A percentile compares a stretch with the other conserved stretches of the same genome.
Conservation (phyloP, 2,888 invertebrate genomes). For the Nomada goodeniana region DNA sequence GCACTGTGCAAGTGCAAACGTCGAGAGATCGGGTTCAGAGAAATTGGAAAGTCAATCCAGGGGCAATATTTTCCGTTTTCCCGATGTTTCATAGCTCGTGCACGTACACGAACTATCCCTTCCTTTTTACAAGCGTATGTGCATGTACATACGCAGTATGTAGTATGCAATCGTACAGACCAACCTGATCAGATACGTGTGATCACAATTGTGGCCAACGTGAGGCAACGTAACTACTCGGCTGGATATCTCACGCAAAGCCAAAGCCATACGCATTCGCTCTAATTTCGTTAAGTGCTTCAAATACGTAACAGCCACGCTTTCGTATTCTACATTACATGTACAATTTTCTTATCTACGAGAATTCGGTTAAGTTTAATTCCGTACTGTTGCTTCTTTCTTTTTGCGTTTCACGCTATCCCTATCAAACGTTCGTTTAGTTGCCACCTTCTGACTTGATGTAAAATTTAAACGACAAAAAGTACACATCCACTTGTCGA, state of each 20-base stretch:
- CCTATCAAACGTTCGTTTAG: no score
- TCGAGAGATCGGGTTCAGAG: neutral
- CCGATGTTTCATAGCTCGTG: neutral
- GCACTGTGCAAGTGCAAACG: neutral
- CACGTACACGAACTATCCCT: neutral
- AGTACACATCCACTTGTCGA: no score
- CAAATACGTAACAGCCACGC: constrained; percentile 52
- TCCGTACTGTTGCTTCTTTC: neutral
- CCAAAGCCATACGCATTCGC: constrained; percentile 43
- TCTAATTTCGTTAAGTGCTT: constrained; percentile 63
- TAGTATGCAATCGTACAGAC: constrained; percentile 25
- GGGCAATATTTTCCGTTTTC: neutral
- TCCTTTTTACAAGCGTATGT: constrained; percentile 11
- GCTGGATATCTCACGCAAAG: constrained; percentile 57
- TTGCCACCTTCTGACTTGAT: no score
- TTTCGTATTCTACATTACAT: constrained; percentile 49
- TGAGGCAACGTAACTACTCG: constrained; percentile 54
- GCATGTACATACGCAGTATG: neutral
- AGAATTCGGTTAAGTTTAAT: constrained; percentile 54
- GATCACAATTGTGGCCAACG: constrained; percentile 59
- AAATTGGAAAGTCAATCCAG: neutral
- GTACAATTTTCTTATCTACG: constrained; percentile 33
- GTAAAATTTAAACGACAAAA: no score
- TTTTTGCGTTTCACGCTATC: neutral
- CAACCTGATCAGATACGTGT: constrained; percentile 54